Evolutionary conservation across 1,140 invertebrate species (phyloP).

Genomic region (Popillia japonica): DNA sequence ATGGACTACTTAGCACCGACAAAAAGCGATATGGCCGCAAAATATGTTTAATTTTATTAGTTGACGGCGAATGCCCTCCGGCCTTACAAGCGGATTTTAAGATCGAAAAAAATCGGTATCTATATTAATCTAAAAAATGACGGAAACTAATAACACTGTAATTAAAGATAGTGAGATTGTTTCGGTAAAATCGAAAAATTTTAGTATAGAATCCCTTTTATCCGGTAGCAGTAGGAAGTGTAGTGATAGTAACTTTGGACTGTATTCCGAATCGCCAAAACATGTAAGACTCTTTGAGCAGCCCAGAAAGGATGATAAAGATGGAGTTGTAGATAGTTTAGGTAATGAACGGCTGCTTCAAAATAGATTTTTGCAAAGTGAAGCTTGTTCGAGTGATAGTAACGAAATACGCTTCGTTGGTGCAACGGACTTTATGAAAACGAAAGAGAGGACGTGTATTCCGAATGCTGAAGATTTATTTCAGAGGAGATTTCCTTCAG

Average conservation of each 20-base stretch:
- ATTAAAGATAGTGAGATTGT: not conserved
- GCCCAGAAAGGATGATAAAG: not conserved
- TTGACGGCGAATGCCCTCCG: not conserved
- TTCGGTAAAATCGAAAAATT: constrained; percentile 41
- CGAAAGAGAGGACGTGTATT: not conserved
- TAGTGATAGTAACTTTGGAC: not conserved
- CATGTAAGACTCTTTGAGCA: not conserved
- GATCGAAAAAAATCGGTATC: too few relatives aligned
- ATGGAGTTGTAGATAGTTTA: not conserved
- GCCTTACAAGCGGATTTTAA: not conserved
- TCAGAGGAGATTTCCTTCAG: constrained; percentile 20
- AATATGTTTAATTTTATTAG: not conserved
- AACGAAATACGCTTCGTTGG: not conserved
- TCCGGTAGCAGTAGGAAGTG: constrained; percentile 5
- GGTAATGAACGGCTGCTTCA: not conserved
- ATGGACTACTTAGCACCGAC: not conserved
- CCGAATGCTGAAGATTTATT: constrained; percentile 1
- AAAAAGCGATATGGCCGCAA: constrained; percentile 11
- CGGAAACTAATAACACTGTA: not conserved
- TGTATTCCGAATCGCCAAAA: not conserved
- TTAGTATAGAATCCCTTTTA: constrained; percentile 47
- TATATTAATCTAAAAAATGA: too few relatives aligned
- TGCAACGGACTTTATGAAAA: not conserved
- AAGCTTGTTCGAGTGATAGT: not conserved
- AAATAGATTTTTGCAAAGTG: not conserved